Evolutionary conservation across 2,113 vertebrate species (phyloP), one percentile per base, ranked within the genome.

Genomic region (Haemorhous mexicanus): DNA sequence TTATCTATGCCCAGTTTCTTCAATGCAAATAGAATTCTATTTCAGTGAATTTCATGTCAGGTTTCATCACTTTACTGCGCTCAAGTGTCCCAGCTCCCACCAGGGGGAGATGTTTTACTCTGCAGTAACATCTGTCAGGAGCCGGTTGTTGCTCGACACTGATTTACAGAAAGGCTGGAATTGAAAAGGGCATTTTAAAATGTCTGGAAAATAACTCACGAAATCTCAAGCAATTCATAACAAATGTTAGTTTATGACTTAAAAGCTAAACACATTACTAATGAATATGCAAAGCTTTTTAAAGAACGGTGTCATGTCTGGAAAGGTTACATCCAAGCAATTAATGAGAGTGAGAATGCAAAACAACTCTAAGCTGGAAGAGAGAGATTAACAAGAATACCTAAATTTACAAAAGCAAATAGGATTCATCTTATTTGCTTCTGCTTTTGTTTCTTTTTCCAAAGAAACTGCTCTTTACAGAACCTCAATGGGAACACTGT

Each of bases 81-180:
- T 13, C 23, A 69, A 61, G 13, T 21, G 52, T 32, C 52, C 2
- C 24, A 47, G 32, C 43, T 87, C 68, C 94, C 97, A 90, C 85
- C 88, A 96, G 97, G 64, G 94, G 97, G 97, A 91, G 91, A 70
- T 62, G 73, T 96, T 95, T 89, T 86, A 69, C 91, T 87, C 88
- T 81, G 64, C 4, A 55, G 37, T 43, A 84, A 59, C 33, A 41
- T 37, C 68, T 63, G 20, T 39, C 79, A 78, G 84, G 56, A 82
- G 18, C 13, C 52, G 52, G 13, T 30, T 63, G 30, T 23, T 91
- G 64, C 50, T 92, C 1, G 2, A 43, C 69, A 27, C 43, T 23
- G 72, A 89, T 86, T 92, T 64, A 74, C 47, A 61, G 76, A 56
- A 70, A 69, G 46, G 23, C 67, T 68, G 58, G 67, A 35, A 72